Conservation (phyloP, 1,140 invertebrate species). For the Hyles euphorbiae region DNA sequence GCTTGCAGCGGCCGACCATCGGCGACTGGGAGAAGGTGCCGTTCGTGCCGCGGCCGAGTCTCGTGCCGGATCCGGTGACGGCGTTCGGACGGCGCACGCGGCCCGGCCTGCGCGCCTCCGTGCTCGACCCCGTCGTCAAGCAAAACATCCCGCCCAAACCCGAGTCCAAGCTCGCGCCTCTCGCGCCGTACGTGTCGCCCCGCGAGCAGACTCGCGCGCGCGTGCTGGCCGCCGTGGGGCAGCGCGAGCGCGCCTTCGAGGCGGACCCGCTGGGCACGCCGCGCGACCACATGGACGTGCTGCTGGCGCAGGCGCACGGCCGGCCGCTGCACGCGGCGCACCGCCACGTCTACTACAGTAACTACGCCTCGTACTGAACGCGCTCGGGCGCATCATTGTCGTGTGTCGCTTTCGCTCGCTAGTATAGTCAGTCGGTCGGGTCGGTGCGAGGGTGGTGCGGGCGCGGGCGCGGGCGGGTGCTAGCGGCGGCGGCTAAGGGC, state of each 20-base stretch:
- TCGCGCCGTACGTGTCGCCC: conserved; percentile 79
- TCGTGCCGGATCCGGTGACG: conserved; percentile 87
- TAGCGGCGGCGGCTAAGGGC: conserved; percentile 48
- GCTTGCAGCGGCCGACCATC: conserved; percentile 83
- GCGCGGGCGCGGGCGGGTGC: conserved; percentile 30
- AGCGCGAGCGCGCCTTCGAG: conserved; percentile 75
- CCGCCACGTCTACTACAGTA: conserved; percentile 73
- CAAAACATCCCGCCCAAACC: conserved; percentile 77
- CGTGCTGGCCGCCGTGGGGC: conserved; percentile 74
- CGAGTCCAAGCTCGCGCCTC: conserved; percentile 74
- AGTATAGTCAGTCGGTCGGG: conserved; percentile 39
- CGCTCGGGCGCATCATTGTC: conserved; percentile 24
- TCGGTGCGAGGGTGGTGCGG: conserved; percentile 50
- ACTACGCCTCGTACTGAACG: conserved; percentile 67
- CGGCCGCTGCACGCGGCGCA: conserved; percentile 64
- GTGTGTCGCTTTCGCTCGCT: conserved; percentile 65
- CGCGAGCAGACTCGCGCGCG: conserved; percentile 78
- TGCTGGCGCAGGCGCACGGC: conserved; percentile 78
- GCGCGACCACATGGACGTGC: conserved; percentile 78
- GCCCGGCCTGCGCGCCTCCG: conserved; percentile 49
- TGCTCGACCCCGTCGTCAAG: conserved; percentile 64
- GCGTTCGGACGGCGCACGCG: conserved; percentile 81
- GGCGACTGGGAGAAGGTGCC: conserved; percentile 91
- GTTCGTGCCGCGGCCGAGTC: conserved; percentile 86
- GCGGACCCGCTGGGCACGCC: conserved; percentile 75